Evolutionary conservation across 2,113 vertebrate genomes (phyloP), one percentile per base, ranked within the genome.

Genomic region (Pelecanus crispus): DNA sequence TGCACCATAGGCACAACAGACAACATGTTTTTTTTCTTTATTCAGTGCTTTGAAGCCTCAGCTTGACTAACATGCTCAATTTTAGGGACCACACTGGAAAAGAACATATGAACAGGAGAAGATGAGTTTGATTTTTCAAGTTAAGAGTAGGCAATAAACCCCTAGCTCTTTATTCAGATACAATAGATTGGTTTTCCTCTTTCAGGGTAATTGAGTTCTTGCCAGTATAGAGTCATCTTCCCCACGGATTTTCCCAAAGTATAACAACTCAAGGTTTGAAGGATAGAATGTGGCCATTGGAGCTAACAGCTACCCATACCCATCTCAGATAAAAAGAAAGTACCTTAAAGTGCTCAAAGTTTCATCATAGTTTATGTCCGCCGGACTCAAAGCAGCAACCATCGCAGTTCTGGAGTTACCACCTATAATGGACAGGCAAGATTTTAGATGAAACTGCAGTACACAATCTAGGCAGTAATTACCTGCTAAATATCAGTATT

Each of bases 291-390:
- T 8, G n/a, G 34, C 38, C 44, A 44, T 19, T 31, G 67, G 19
- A 88, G 52, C 65, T 49, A 77, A 72, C 6, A 86, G 28, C 18
- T n/a, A 70, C 55, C 15, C 11, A 18, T 3, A 71, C 6, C 14
- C 22, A 38, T 8, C 40, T 28, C 44, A 65, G 20, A 61, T 49
- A 8, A 87, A 40, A 61, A 18, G 2, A 63, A 55, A 85, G 63
- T 98, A 99, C 99, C 99, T 99, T 94, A 99, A 98, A 56, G 99
- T 99, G 98, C 99, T 99, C 93, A 99, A 97, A n/a, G 99, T 99
- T 98, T 99, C 99, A 95, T 99, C 99, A 0, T 99, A 99, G 98
- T 99, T 99, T 89, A 99, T 99, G 83, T 99, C 99, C 91, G 99
- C 99, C 12, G 99, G 99, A 97, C 99, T 99, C 97, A 99, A 98